Evolutionary conservation across 2,113 vertebrate genomes (phyloP).

Genomic region (Vidua macroura): DNA sequence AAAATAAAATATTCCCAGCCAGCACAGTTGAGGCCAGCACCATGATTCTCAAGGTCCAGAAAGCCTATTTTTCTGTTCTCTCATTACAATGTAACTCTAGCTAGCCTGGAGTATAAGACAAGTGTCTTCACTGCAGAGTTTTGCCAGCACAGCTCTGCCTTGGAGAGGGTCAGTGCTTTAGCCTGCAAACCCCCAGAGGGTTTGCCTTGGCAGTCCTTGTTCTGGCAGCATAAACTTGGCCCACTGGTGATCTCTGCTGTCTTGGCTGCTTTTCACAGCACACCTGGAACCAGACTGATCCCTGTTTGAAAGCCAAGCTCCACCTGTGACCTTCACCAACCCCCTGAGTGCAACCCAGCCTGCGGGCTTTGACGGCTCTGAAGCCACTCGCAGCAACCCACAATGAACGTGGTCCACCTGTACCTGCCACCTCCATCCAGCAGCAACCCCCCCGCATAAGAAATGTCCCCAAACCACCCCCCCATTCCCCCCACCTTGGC

Average conservation of each 20-base stretch:
- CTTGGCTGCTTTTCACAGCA: not conserved
- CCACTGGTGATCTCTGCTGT: not conserved
- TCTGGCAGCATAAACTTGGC: not conserved
- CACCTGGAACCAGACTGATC: not conserved
- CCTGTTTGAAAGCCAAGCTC: not conserved
- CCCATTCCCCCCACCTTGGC: rapidly evolving
- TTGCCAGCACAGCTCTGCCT: not conserved
- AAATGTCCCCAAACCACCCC: not conserved
- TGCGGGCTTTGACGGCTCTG: rapidly evolving
- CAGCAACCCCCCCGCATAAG: not conserved
- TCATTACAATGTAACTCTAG: not conserved
- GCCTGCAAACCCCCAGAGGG: not conserved
- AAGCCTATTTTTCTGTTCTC: not conserved
- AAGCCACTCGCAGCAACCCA: rapidly evolving
- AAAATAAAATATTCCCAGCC: not conserved
- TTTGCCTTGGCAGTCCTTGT: not conserved
- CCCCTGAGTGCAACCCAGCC: rapidly evolving
- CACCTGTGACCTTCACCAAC: not conserved
- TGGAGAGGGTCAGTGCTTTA: not conserved
- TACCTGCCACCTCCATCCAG: not conserved
- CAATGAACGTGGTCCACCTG: rapidly evolving
- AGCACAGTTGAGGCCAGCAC: rapidly evolving
- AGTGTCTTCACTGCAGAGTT: not conserved
- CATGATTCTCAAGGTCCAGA: not conserved
- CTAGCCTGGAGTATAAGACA: not conserved